phyloP scores from a whole-genome alignment of 92 coral and sea anemone species.

The Paragorgia papillata region DNA sequence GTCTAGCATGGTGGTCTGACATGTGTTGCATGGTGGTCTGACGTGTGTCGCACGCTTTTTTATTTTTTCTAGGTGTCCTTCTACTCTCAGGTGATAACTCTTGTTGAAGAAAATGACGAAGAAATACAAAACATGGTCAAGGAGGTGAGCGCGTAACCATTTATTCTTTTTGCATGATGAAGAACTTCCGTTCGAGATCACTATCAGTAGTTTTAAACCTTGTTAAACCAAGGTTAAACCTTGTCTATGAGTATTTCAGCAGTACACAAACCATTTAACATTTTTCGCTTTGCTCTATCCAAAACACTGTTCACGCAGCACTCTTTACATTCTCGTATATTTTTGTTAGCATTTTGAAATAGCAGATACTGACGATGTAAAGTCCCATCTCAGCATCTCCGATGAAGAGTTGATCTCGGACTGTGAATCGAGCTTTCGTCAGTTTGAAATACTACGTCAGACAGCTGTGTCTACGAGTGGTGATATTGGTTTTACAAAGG shows the following conservation, averaged over 20 bases:
- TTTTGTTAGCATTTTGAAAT: conserved; percentile 20
- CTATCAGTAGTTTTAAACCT: no score
- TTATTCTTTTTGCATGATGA: no score
- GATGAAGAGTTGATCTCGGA: conserved; percentile 42
- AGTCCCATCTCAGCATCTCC: conserved; percentile 1
- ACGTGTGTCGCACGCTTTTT: no score
- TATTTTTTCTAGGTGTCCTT: conserved; percentile 18
- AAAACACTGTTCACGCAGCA: no score
- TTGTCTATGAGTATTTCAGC: no score
- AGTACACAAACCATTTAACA: no score
- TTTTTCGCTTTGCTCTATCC: no score
- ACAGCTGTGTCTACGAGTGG: not conserved
- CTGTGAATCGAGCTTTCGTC: conserved; percentile 28
- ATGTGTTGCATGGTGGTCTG: no score
- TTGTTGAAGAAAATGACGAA: conserved; percentile 20
- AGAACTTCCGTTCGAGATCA: no score
- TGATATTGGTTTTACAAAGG: conserved; percentile 28
- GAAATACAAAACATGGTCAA: conserved; percentile 16
- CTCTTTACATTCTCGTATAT: not conserved
- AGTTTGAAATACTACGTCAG: conserved; percentile 34
- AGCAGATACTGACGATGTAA: not conserved
- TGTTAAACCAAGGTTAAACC: no score
- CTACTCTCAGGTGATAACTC: conserved; percentile 12
- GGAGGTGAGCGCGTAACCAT: conserved; percentile 35
- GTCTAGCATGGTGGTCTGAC: not conserved